Base-by-base conservation (phyloP, 2,113 vertebrate species). In the Conger conger region DNA sequence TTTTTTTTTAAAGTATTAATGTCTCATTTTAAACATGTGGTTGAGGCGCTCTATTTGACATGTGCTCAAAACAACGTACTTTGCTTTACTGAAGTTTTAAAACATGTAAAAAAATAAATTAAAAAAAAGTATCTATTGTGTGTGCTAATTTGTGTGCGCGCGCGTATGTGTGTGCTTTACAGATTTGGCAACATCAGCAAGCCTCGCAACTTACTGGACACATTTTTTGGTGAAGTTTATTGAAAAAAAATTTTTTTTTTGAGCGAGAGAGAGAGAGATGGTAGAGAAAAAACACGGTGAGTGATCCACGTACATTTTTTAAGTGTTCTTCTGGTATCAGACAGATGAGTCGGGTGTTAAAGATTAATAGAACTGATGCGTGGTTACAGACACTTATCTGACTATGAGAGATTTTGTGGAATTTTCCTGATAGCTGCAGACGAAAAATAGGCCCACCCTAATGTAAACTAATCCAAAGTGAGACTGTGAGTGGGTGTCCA, bases 221-320 rank as follows among this genome's bases (percentile, higher is more conserved):
- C 60, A 63, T 11, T n/a, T 33, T 73, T 42, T 40, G n/a, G 20
- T 36, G 33, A 33, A 83, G 40, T 80, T 81, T 79, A 30, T 50
- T 54, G 40, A 81, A 85, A 80, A 57, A 73, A 82, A 82, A 50
- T 7, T 33, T 84, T 88, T 88, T 23, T n/a, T 83, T 78, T 78
- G 36, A 53, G n/a, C n/a, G n/a, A n/a, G n/a, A n/a, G n/a, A n/a
- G n/a, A n/a, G n/a, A n/a, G 40, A 85, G 84, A 91, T 91, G 91
- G 73, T 88, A 53, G 89, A 90, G 87, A 92, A 90, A 87, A 96
- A 95, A 92, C 95, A 93, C 83, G 94, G 95, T 96, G 88, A 94
- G 94, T 93, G 36, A 8, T 80, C 37, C 73, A 82, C 68, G 57
- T 68, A 38, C 53, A 83, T 85, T 84, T 88, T 84, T 76, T 40